Base-by-base conservation (phyloP, 1,140 invertebrate species). In the Pararge aegeria region DNA sequence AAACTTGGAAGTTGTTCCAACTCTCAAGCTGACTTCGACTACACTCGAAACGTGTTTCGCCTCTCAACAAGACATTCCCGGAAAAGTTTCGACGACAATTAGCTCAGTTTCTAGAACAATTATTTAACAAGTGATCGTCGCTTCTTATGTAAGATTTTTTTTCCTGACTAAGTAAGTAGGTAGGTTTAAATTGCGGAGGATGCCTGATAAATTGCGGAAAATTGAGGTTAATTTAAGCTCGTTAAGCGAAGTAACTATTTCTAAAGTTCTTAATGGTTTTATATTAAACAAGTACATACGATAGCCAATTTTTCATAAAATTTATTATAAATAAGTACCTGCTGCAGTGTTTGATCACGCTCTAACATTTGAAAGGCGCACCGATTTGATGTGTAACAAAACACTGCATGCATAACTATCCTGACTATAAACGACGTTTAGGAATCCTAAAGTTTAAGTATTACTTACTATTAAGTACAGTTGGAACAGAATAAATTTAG, bases 31-130 rank as follows among this genome's bases (percentile, higher is more conserved):
- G 62, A 44, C 44, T 64, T 51, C 27, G 46, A 55, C 42, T 55
- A 64, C 53, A 55, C 63, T 66, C 34, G 48, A 40, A 53, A 56
- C 63, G 57, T 66, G 63, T 64, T 55, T 51, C 30, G 62, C 20
- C 51, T 64, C 51, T 59, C 62, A 52, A 64, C 52, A 24, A 54
- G 55, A 38, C 42, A 44, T 52, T 52, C 60, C 21, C 5, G 29
- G 53, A 55, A 62, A 56, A 56, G 48, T 62, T 62, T 62, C 18
- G 38, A 46, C 54, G 53, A 56, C 60, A 62, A 62, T 62, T 62
- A 62, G 54, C 53, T 50, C 30, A 62, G 48, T 62, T 51, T 52
- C 38, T 51, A 56, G 53, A 56, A 62, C 60, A 51, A 62, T 62
- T 53, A 56, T 62, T 62, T 44, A 56, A 54, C 40, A 54, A 62